A percentile compares a stretch with the other conserved stretches of the same genome.
phyloP scores from a whole-genome alignment of 2,797 vertebrate species.

The Scarus forsteni region DNA sequence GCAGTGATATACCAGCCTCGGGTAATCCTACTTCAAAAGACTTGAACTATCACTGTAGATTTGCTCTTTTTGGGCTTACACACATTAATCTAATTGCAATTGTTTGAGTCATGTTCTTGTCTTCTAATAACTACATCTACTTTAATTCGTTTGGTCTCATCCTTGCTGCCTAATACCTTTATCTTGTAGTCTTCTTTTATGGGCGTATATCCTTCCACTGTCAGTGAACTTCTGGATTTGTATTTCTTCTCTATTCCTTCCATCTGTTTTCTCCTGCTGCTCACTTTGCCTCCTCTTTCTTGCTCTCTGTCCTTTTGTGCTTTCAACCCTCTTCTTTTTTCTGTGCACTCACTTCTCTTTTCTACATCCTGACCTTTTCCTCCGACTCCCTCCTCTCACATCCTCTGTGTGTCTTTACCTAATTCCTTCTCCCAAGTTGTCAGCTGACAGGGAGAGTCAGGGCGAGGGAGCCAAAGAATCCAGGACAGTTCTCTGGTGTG shows the following conservation, averaged over 20 bases:
- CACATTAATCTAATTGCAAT: too few species aligned
- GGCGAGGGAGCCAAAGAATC: conserved; percentile 54
- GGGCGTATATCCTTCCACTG: too few species aligned
- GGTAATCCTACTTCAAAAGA: too few species aligned
- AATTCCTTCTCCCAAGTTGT: conserved; percentile 47
- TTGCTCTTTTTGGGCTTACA: too few species aligned
- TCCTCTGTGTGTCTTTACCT: conserved; percentile 41
- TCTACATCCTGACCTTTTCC: neutral
- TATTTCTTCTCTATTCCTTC: neutral
- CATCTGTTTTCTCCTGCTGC: neutral
- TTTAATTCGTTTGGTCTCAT: neutral
- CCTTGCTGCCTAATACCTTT: neutral
- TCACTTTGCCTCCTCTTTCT: neutral
- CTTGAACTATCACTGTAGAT: too few species aligned
- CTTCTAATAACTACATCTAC: too few species aligned
- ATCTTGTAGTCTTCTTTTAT: neutral
- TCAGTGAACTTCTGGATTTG: too few species aligned
- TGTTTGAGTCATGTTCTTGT: too few species aligned
- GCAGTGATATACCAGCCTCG: too few species aligned
- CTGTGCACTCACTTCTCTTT: neutral
- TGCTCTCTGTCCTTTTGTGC: neutral
- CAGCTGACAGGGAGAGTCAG: conserved; percentile 47
- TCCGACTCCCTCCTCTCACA: conserved; percentile 9
- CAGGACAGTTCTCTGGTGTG: conserved; percentile 77
- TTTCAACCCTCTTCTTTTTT: neutral